Base-by-base conservation (phyloP, 2,113 vertebrate species). In the Malurus elegans region DNA sequence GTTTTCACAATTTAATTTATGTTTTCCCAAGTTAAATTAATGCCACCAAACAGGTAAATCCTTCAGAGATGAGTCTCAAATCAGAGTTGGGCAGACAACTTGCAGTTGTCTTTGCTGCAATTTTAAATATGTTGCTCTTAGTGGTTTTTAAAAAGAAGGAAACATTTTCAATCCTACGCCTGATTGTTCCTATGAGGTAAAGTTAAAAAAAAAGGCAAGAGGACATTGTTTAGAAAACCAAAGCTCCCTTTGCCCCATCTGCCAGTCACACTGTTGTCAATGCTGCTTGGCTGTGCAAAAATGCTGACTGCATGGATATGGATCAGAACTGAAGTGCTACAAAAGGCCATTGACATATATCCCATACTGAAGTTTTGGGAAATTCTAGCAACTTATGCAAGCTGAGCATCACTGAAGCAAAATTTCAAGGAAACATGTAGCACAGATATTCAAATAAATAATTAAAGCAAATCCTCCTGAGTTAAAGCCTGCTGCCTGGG, bases 31-130 rank as follows among this genome's bases (percentile, higher is more conserved):
- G 86, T 87, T 97, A 96, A 97, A 96, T 96, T 93, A 95, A 91
- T 60, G 62, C 67, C 69, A 83, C 40, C 85, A 61, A 90, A 94
- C 18, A 95, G 60, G 66, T 71, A 96, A 94, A 97, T 58, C 93
- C 89, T 93, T 96, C 90, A 82, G 95, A 96, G 96, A 95, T 82
- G 76, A 88, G 84, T 92, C 86, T 93, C 73, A 96, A 97, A 90
- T 75, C 76, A 85, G 81, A 93, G 92, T 66, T 45, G 72, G 57
- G 71, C 70, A 93, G 82, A 50, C 7, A n/a, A 79, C 51, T 88
- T 71, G 80, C 75, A 79, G 87, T 62, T 69, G 20, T 6, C 36
- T 71, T 81, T 79, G 56, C 67, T 87, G 48, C 1, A 4, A 29
- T 94, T 94, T 95, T 92, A 96, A 93, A 34, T 56, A 74, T 24